Evolutionary conservation across 1,140 invertebrate genomes (phyloP).

Genomic region (Maniola jurtina): DNA sequence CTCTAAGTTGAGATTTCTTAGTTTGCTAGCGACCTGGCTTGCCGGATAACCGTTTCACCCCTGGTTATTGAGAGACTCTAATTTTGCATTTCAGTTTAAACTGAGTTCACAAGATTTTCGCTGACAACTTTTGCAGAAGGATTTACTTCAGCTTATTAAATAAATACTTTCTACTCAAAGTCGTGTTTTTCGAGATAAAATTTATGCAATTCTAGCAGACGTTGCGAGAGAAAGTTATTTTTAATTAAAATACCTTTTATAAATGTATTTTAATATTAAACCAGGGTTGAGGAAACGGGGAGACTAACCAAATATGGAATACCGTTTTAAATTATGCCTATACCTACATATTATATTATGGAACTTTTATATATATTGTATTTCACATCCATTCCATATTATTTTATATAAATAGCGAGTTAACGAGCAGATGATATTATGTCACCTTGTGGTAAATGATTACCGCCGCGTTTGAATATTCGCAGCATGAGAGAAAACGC

Average conservation of each 20-base stretch:
- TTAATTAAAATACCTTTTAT: not conserved
- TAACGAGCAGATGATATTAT: no score
- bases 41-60: slow-evolving; percentile 16
- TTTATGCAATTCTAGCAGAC: not conserved
- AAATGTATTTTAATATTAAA: not conserved
- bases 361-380: no score
- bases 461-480: no score
- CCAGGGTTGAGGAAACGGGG: no score
- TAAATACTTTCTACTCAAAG: not conserved
- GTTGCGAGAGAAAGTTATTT: not conserved
- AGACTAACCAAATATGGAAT: no score
- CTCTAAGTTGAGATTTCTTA: slow-evolving; percentile 10
- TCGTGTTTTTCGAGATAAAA: not conserved
- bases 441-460: no score
- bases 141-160: not conserved
- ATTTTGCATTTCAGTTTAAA: slow-evolving; percentile 5
- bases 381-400: no score
- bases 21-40: slow-evolving; percentile 6
- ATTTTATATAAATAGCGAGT: no score
- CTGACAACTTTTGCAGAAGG: not conserved
- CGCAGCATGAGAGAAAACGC: no score
- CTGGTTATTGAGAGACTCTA: not conserved
- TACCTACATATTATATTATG: no score
- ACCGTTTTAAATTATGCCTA: no score
- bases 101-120: not conserved